phyloP scores from a whole-genome alignment of 2,113 vertebrate species.

The Mormoops blainvillei region DNA sequence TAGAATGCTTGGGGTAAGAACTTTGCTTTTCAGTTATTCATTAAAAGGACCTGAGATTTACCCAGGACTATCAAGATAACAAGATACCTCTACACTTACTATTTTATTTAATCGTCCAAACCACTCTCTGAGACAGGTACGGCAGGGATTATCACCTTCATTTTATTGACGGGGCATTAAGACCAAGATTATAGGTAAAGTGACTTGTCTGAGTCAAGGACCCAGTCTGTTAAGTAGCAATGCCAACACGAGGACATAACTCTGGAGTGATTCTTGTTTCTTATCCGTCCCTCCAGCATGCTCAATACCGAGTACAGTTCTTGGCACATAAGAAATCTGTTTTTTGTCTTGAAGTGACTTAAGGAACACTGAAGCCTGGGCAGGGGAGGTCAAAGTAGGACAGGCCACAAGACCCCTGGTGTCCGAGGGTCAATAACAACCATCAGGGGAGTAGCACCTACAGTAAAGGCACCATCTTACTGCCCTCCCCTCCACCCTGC shows the following conservation, averaged over 20 bases:
- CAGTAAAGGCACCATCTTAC: background rate
- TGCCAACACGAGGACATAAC: background rate
- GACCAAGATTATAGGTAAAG: background rate
- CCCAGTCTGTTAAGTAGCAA: background rate
- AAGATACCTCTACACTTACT: background rate
- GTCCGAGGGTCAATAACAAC: background rate
- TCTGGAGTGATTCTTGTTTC: background rate
- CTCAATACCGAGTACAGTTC: background rate
- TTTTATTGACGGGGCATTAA: background rate
- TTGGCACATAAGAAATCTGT: background rate
- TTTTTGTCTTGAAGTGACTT: background rate
- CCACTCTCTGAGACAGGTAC: background rate
- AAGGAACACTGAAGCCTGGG: background rate
- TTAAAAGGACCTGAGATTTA: background rate
- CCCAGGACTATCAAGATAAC: background rate
- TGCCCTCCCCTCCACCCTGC: background rate
- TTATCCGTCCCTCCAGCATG: background rate
- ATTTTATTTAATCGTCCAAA: background rate
- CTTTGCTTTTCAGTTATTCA: background rate
- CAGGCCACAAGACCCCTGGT: background rate
- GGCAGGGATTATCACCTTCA: background rate
- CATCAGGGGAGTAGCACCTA: background rate
- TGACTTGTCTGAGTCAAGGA: background rate
- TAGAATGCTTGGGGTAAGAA: background rate
- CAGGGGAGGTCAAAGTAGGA: background rate